A percentile compares a stretch with the other conserved stretches of the same genome.
phyloP scores from a whole-genome alignment of 2,888 invertebrate genomes.

The Euclidia mi region DNA sequence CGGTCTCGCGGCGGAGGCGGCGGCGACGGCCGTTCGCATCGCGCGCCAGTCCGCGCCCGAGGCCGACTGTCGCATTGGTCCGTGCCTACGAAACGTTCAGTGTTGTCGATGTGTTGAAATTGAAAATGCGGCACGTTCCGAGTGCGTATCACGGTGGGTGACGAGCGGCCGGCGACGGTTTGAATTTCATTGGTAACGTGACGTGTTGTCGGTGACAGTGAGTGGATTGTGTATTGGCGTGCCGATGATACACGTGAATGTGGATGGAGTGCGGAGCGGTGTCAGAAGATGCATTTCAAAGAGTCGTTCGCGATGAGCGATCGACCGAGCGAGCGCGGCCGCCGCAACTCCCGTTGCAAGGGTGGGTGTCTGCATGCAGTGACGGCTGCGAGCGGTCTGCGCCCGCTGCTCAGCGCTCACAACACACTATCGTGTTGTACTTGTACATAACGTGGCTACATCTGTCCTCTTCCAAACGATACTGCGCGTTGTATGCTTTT shows the following conservation, averaged over 20 bases:
- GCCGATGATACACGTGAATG: constrained; percentile 88
- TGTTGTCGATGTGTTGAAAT: constrained; percentile 74
- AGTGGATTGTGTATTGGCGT: constrained; percentile 81
- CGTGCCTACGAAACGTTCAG: constrained; percentile 81
- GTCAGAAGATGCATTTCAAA: constrained; percentile 90
- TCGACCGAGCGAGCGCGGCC: constrained; percentile 89
- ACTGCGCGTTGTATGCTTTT: constrained; percentile 18
- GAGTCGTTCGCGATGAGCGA: constrained; percentile 90
- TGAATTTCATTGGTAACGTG: constrained; percentile 68
- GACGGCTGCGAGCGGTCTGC: constrained; percentile 72
- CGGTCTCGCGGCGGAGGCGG: constrained; percentile 88
- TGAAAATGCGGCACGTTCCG: constrained; percentile 82
- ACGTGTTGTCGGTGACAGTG: constrained; percentile 81
- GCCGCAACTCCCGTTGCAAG: constrained; percentile 89
- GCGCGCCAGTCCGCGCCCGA: constrained; percentile 88
- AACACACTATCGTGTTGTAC: constrained; percentile 58
- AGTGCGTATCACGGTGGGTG: constrained; percentile 74
- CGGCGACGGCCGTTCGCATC: constrained; percentile 88
- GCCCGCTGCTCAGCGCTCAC: constrained; percentile 38
- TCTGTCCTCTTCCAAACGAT: constrained; percentile 19
- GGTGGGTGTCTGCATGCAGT: constrained; percentile 78
- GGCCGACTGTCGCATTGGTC: constrained; percentile 86
- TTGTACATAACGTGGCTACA: constrained; percentile 45
- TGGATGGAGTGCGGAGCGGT: constrained; percentile 85
- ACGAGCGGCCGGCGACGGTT: constrained; percentile 61